These are phyloP conservation scores for Callopanchax toddi DNA, from an alignment of 2,113 vertebrate species.

Conservation along the genomic window DNA sequence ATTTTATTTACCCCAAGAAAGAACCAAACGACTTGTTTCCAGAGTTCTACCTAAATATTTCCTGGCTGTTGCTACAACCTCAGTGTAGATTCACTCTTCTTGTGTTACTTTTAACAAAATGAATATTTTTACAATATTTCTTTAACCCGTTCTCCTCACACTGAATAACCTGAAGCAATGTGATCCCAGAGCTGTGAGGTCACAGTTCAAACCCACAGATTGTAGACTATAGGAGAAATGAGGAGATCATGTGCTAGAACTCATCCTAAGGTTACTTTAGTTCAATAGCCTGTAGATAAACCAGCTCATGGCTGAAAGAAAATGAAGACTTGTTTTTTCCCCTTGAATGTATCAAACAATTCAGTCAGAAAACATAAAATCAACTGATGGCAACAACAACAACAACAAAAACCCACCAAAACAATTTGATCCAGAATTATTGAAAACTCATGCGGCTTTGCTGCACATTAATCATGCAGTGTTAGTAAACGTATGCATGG, in stretches of 20 bases:
- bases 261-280: constrained; percentile 27
- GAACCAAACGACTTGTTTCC: not conserved
- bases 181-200: constrained; percentile 3
- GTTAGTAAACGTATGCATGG: constrained; percentile 53
- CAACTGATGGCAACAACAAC: not conserved
- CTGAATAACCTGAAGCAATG: constrained; percentile 11
- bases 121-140: not conserved
- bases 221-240: constrained; percentile 36
- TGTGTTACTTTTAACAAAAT: no score
- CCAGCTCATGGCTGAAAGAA: not conserved
- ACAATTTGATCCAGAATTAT: constrained; percentile 29
- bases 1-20: not conserved
- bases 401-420: not conserved
- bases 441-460: constrained; percentile 46
- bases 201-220: constrained; percentile 17
- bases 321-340: constrained; percentile 9
- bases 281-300: constrained; percentile 39
- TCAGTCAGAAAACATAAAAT: constrained; percentile 13
- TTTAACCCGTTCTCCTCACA: constrained; percentile 2
- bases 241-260: not conserved
- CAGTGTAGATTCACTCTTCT: no score
- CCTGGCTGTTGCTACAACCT: not conserved
- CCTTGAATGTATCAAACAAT: not conserved
- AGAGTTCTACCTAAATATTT: not conserved
- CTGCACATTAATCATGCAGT: constrained; percentile 36